phyloP scores from a whole-genome alignment of 2,113 vertebrate genomes.

The Herpailurus yagouaroundi region DNA sequence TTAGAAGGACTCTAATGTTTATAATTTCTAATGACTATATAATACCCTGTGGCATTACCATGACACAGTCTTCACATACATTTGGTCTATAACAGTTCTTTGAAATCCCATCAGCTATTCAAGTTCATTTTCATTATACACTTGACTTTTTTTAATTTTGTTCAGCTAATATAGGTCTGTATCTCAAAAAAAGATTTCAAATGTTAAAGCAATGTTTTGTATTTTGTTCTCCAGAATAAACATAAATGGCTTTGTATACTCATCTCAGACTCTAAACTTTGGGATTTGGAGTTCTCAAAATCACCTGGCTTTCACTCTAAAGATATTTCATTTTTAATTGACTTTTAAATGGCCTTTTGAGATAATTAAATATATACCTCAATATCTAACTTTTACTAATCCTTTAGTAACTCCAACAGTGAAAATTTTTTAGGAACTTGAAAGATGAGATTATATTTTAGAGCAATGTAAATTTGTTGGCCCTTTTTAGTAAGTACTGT shows the following conservation, averaged over 20 bases:
- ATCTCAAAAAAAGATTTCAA: not conserved
- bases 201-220: not conserved
- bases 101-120: not conserved
- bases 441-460: constrained; percentile 9
- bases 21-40: not conserved
- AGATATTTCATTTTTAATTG: not conserved
- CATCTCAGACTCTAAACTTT: not conserved
- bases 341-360: constrained; percentile 25
- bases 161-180: not conserved
- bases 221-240: constrained; percentile 45
- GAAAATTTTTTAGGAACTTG: not conserved
- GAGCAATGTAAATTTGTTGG: not conserved
- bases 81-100: not conserved
- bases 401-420: not conserved
- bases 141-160: not conserved
- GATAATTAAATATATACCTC: constrained; percentile 1
- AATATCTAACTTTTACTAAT: not conserved
- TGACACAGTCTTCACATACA: not conserved
- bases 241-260: not conserved
- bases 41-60: not conserved
- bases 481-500: not conserved
- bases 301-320: not conserved
- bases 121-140: not conserved
- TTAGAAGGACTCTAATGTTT: constrained; percentile 17
- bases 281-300: not conserved